These are phyloP conservation scores for Trachelus tabidus DNA, from an alignment of 2,888 invertebrate species.

Conservation along the genomic window DNA sequence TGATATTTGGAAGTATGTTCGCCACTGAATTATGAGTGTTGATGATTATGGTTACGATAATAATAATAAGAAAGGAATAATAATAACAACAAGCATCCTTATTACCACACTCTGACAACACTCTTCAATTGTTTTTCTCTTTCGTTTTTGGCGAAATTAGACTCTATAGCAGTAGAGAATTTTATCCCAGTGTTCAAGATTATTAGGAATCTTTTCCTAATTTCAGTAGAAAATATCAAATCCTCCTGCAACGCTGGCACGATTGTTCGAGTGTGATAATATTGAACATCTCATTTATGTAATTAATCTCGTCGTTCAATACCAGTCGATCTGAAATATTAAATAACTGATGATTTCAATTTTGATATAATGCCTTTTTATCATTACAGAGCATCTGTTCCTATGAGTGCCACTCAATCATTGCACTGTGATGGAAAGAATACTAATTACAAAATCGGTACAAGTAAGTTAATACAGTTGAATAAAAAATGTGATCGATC, in stretches of 20 bases:
- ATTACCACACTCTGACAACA: conserved; percentile 41
- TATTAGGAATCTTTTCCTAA: background rate
- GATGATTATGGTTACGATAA: background rate
- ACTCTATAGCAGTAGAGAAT: conserved; percentile 1
- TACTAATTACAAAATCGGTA: conserved; percentile 57
- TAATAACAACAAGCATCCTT: conserved; percentile 11
- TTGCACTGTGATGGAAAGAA: conserved; percentile 64
- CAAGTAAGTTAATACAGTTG: conserved; percentile 48
- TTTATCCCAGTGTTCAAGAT: background rate
- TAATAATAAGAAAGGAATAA: conserved; percentile 8
- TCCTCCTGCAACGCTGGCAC: conserved; percentile 28
- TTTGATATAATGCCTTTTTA: conserved; percentile 22
- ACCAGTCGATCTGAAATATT: background rate
- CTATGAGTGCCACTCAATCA: conserved; percentile 63
- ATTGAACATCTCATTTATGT: conserved; percentile 18
- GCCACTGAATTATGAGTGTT: background rate
- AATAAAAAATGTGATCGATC: background rate
- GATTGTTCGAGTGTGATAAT: conserved; percentile 46
- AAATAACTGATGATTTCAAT: background rate
- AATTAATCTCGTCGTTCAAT: background rate
- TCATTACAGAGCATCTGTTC: conserved; percentile 61
- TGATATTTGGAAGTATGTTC: conserved; percentile 63
- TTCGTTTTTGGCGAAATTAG: background rate
- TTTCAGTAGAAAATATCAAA: background rate
- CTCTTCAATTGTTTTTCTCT: background rate